phyloP scores from a whole-genome alignment of 2,797 vertebrate species.

The Acipenser ruthenus region DNA sequence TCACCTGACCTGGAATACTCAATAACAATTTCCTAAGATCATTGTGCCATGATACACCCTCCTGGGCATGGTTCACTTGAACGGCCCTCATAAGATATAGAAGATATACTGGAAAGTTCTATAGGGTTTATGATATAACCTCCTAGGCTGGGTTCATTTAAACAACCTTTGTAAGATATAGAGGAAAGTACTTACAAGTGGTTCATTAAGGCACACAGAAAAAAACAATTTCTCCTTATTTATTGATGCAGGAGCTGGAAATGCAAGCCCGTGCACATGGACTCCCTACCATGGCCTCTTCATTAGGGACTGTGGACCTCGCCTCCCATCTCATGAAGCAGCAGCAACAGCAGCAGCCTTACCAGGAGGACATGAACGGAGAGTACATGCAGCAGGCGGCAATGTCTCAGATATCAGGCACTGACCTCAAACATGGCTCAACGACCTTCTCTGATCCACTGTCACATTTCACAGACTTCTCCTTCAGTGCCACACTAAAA shows the following conservation, averaged over 20 bases:
- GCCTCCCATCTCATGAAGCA: conserved; percentile 76
- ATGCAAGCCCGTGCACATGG: conserved; percentile 89
- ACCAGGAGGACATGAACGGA: conserved; percentile 68
- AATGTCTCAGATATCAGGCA: conserved; percentile 43
- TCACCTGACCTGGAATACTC: too few species aligned
- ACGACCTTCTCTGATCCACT: conserved; percentile 88
- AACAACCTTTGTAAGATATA: too few species aligned
- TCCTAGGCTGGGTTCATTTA: too few species aligned
- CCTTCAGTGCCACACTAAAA: conserved; percentile 85
- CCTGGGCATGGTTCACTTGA: too few species aligned
- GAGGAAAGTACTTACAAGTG: too few species aligned
- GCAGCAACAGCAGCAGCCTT: conserved; percentile 54
- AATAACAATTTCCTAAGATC: too few species aligned
- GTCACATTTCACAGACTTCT: conserved; percentile 94
- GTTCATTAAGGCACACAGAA: too few species aligned
- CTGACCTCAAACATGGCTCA: conserved; percentile 60
- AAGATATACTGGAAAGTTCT: too few species aligned
- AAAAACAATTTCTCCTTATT: conserved; percentile 31
- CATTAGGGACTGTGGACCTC: conserved; percentile 63
- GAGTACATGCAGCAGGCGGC: conserved; percentile 74
- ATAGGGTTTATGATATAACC: too few species aligned
- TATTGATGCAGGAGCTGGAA: conserved; percentile 81
- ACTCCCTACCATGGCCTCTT: conserved; percentile 67
- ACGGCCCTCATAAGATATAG: too few species aligned
- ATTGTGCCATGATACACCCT: too few species aligned